Base-by-base conservation (phyloP, 1,140 invertebrate species). In the Rhizoglyphus robini region DNA sequence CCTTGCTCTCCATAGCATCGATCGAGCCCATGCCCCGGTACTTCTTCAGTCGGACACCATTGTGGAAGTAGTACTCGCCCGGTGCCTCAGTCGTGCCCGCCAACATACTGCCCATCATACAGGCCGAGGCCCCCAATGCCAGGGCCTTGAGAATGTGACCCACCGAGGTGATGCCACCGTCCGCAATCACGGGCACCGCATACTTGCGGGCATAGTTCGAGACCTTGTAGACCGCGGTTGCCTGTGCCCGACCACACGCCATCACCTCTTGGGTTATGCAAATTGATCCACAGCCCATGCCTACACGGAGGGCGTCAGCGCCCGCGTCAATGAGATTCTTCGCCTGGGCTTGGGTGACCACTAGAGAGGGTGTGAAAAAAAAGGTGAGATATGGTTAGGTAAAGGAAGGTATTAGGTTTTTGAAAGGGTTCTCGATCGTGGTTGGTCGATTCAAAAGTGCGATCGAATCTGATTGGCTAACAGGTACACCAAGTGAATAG, bases 261-360 rank as follows among this genome's bases (percentile, higher is more conserved):
- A 97, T 98, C 0, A 99, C 94, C 82, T 97, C 94, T 78, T 97
- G 93, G 4, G 95, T 98, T 47, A 97, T 98, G 75, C 95, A 98
- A 71, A 98, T 98, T n/a, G 91, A 96, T 0, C 95, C 95, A 74
- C 87, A 90, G 8, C 95, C 95, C 95, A 99, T 98, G 25, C 95
- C 95, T 47, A 97, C 90, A 68, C 94, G 80, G 13, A 99, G 77
- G 20, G 85, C 93, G 81, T 98, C 95, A 3, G 88, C 93, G 36
- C 95, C 95, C 63, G 90, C 93, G 71, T 96, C 88, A 70, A 99
- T 97, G n/a, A 98, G 81, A 78, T 91, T 93, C 76, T 94, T 94
- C 0, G 95, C 95, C 79, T 98, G 94, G 65, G 83, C 83, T 34
- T 86, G 84, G 23, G 95, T 99, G 0, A 98, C 94, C 68, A 97